Percentiles rank a stretch among this genome's conserved stretches.
Evolutionary conservation across 1,140 invertebrate species (phyloP).

Genomic region (Brachionus calyciflorus): DNA sequence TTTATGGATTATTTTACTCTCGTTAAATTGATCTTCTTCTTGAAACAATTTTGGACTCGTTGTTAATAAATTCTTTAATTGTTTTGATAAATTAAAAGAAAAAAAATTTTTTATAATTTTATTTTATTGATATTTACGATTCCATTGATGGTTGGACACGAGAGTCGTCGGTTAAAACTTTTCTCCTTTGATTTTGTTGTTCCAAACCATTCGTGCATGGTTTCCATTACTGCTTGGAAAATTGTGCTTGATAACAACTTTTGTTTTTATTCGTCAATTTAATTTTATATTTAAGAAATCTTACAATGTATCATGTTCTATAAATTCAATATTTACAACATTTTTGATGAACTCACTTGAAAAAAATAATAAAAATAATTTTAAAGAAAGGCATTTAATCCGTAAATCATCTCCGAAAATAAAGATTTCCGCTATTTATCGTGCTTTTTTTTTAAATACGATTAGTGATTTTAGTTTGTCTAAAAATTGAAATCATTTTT

Average conservation of each 20-base stretch:
- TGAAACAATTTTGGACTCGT: constrained; percentile 28
- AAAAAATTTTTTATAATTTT: not conserved
- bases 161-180: constrained; percentile 19
- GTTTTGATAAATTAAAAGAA: too few relatives aligned
- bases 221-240: constrained; percentile 38
- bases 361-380: not conserved
- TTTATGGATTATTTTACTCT: constrained; percentile 45
- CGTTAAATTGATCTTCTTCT: constrained; percentile 24
- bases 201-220: constrained; percentile 41
- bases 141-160: constrained; percentile 31
- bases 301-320: constrained; percentile 45
- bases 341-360: constrained; percentile 14
- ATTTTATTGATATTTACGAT: not conserved
- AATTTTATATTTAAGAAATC: not conserved
- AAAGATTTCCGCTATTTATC: too few relatives aligned
- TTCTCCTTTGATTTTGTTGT: constrained; percentile 5
- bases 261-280: too few relatives aligned
- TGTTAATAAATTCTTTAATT: constrained; percentile 8
- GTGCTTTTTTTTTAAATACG: too few relatives aligned
- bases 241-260: not conserved
- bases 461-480: too few relatives aligned
- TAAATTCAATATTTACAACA: constrained; percentile 10
- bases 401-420: too few relatives aligned
- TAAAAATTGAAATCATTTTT: too few relatives aligned
- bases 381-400: not conserved